These are phyloP conservation scores for Saccostrea glomerata DNA, from an alignment of 1,140 invertebrate species.

Conservation along the genomic window DNA sequence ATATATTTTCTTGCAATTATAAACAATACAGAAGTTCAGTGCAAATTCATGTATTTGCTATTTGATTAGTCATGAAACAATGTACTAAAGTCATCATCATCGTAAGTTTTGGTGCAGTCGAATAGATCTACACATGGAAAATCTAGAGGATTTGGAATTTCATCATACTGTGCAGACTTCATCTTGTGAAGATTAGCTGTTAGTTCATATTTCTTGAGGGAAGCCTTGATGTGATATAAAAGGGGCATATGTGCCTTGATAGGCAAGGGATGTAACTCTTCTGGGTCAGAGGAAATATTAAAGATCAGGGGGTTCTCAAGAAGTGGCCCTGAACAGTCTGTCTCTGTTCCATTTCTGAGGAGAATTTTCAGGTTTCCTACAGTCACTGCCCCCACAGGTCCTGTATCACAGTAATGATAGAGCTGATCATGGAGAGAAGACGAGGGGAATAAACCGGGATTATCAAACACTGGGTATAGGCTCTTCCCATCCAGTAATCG, in stretches of 20 bases:
- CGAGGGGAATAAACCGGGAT: conserved; percentile 40
- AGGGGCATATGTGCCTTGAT: conserved; percentile 32
- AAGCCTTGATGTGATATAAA: conserved; percentile 37
- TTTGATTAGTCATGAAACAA: conserved; percentile 28
- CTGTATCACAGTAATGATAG: conserved; percentile 67
- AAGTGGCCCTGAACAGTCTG: conserved; percentile 39
- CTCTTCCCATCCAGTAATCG: conserved; percentile 48
- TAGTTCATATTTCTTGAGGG: conserved; percentile 34
- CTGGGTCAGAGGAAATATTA: conserved; percentile 49
- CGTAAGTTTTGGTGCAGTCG: conserved; percentile 37
- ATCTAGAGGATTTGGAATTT: conserved; percentile 50
- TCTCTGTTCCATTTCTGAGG: conserved; percentile 38
- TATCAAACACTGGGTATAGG: conserved; percentile 45
- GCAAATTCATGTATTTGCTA: too few relatives aligned
- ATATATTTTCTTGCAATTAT: too few relatives aligned
- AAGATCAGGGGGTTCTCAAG: conserved; percentile 41
- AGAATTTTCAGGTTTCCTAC: conserved; percentile 50
- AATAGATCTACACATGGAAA: conserved; percentile 44
- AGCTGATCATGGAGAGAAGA: conserved; percentile 60
- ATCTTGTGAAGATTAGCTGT: not conserved
- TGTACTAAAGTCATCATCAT: conserved; percentile 42
- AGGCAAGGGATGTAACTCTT: conserved; percentile 38
- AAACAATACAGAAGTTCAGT: too few relatives aligned
- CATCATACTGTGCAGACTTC: conserved; percentile 48
- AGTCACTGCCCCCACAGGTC: conserved; percentile 40